Conservation (phyloP, 2,113 vertebrate species). For the Chionis minor region DNA sequence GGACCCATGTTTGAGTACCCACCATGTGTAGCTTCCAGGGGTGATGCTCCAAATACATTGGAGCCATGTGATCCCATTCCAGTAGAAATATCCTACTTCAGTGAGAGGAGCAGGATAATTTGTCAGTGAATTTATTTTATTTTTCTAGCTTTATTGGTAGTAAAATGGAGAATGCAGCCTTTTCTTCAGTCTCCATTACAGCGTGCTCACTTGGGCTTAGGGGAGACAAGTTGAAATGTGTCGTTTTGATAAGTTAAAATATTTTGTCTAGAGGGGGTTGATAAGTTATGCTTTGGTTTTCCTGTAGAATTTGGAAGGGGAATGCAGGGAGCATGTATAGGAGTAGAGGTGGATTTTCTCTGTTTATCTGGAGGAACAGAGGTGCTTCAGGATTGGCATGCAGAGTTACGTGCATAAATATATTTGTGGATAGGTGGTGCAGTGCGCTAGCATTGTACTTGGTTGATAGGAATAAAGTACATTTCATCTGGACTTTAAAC, state of each 20-base stretch:
- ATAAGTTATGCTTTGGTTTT: neutral
- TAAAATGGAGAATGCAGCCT: neutral
- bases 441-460: neutral
- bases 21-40: neutral
- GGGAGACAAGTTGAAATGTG: neutral
- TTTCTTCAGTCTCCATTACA: neutral
- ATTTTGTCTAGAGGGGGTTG: neutral
- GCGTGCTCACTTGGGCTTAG: neutral
- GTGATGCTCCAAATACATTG: neutral
- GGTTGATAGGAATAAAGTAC: neutral
- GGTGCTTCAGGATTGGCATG: neutral
- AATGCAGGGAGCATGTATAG: neutral
- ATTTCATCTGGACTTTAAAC: neutral
- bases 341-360: neutral
- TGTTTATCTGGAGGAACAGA: neutral
- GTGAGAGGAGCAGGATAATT: neutral
- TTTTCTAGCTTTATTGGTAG: neutral
- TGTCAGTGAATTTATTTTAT: neutral
- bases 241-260: neutral
- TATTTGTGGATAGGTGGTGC: neutral
- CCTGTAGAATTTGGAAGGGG: neutral
- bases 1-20: neutral
- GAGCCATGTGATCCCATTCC: neutral
- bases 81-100: neutral
- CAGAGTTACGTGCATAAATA: neutral